phyloP scores from a whole-genome alignment of 2,888 invertebrate genomes.

The Rotaria sp. region DNA sequence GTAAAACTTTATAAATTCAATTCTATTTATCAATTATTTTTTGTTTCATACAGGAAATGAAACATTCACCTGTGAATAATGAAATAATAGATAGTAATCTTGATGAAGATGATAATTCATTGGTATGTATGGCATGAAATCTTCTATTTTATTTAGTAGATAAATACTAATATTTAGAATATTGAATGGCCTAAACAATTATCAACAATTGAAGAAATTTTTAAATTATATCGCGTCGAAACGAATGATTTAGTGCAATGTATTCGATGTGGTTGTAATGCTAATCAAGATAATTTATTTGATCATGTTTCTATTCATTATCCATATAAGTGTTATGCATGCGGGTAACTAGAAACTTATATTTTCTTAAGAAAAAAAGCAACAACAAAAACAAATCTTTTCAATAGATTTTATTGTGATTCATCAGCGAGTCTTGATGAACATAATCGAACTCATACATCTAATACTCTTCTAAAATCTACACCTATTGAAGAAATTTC shows the following conservation, averaged over 20 bases:
- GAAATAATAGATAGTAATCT: not conserved
- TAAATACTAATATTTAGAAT: no score
- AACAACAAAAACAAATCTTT: no score
- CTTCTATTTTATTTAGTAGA: not conserved
- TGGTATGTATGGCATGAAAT: not conserved
- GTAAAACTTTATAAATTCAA: not conserved
- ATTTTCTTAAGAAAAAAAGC: no score
- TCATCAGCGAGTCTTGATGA: not conserved
- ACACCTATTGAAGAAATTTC: not conserved
- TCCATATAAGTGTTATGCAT: slow-evolving; percentile 29
- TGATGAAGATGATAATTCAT: not conserved
- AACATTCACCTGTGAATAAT: not conserved
- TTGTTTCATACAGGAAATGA: not conserved
- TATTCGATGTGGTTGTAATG: not conserved
- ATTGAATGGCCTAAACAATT: slow-evolving; percentile 21
- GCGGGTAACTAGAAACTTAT: not conserved
- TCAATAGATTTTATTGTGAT: not conserved
- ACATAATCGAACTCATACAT: not conserved
- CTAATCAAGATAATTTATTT: slow-evolving; percentile 21
- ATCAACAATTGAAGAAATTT: not conserved
- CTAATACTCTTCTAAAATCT: not conserved
- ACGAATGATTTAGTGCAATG: not conserved
- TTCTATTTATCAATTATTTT: not conserved
- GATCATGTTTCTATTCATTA: slow-evolving; percentile 22
- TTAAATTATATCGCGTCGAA: not conserved